phyloP scores from a whole-genome alignment of 2,113 vertebrate genomes.

The Coptodon rendalli region DNA sequence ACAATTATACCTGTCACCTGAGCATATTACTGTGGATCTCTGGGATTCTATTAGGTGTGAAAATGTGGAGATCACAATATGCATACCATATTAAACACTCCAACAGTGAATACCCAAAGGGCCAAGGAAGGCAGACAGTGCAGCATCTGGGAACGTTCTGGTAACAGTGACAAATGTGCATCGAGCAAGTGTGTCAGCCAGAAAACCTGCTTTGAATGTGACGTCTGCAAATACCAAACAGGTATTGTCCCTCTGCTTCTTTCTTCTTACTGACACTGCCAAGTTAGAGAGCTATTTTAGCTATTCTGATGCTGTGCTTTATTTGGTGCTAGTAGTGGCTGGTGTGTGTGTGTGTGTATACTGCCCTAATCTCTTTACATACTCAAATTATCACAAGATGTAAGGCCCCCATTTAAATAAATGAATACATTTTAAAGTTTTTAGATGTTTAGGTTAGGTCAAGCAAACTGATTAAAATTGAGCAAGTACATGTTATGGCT shows the following conservation, averaged over 20 bases:
- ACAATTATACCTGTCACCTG: neutral
- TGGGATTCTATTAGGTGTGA: neutral
- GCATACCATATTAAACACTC: neutral
- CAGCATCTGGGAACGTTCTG: constrained; percentile 1
- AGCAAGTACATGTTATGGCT: neutral
- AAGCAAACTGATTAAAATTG: neutral
- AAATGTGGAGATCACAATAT: neutral
- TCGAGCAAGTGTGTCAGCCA: neutral
- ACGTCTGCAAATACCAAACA: neutral
- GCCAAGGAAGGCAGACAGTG: neutral
- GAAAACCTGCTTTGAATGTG: constrained; percentile 14
- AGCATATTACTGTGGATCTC: neutral
- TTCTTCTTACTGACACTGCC: neutral
- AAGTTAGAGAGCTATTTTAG: neutral
- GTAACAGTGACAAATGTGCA: neutral
- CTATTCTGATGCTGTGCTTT: neutral
- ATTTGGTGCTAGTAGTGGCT: neutral
- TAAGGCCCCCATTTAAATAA: neutral
- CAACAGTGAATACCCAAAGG: neutral
- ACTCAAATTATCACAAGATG: neutral
- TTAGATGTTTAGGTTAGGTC: neutral
- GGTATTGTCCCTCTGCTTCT: neutral
- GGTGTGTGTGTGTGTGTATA: neutral
- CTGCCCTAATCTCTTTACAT: neutral
- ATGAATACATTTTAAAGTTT: neutral